Conservation (phyloP, 2,888 invertebrate genomes). For the Monoplex corrugatus region DNA sequence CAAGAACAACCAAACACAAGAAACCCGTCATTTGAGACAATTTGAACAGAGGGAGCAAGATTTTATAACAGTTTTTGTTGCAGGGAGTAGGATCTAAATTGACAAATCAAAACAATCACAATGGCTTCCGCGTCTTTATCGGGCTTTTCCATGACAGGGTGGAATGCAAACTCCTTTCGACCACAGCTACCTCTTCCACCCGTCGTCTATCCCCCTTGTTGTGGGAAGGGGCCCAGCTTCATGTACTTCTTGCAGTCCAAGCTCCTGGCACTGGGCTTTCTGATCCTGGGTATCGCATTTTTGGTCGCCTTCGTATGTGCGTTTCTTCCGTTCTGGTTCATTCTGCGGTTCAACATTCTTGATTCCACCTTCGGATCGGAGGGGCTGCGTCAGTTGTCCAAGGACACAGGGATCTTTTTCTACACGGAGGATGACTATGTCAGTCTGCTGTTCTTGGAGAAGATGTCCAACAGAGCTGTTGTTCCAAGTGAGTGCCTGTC, state of each 20-base stretch:
- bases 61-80: too few species aligned
- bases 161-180: conserved; percentile 37
- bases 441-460: conserved; percentile 62
- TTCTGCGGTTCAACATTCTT: conserved; percentile 46
- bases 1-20: too few species aligned
- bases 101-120: neutral
- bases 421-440: conserved; percentile 53
- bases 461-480: conserved; percentile 59
- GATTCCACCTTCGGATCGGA: conserved; percentile 62
- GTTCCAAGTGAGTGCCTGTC: conserved; percentile 62
- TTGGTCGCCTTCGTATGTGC: conserved; percentile 41
- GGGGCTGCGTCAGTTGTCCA: conserved; percentile 49
- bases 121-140: conserved; percentile 47
- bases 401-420: conserved; percentile 64
- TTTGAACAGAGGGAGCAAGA: too few species aligned
- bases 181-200: conserved; percentile 45
- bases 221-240: conserved; percentile 22
- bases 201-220: conserved; percentile 39
- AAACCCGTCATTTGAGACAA: too few species aligned
- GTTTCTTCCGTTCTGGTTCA: conserved; percentile 60
- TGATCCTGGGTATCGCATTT: conserved; percentile 51
- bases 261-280: conserved; percentile 52
- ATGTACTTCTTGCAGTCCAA: conserved; percentile 56
- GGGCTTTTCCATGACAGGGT: conserved; percentile 46
- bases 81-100: too few species aligned